phyloP scores from a whole-genome alignment of 2,797 vertebrate species.

The Crocidura indochinensis region DNA sequence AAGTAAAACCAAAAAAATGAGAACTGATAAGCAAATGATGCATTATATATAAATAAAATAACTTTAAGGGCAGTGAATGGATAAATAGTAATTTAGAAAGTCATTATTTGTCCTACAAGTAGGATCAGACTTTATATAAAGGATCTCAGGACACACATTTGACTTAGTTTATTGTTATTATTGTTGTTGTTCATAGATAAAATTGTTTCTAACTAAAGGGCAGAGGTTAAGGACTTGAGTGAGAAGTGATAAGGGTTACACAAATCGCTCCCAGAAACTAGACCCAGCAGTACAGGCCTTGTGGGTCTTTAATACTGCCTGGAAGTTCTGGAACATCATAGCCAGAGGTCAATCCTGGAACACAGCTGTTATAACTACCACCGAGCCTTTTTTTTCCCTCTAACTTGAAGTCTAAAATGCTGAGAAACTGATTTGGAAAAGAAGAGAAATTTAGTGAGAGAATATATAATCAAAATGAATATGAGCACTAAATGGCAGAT shows the following conservation, averaged over 20 bases:
- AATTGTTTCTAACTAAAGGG: conserved; percentile 50
- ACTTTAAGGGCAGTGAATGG: not conserved
- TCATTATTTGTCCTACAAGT: conserved; percentile 25
- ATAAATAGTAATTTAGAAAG: conserved; percentile 4
- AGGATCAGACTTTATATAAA: not conserved
- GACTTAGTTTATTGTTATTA: no score
- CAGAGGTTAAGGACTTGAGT: conserved; percentile 1
- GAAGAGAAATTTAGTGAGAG: not conserved
- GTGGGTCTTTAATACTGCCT: no score
- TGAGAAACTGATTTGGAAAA: conserved; percentile 23
- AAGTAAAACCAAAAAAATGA: conserved; percentile 46
- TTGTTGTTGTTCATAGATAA: not conserved
- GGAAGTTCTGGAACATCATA: no score
- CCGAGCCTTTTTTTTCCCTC: not conserved
- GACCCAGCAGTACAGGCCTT: no score
- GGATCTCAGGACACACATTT: no score
- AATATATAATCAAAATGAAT: conserved; percentile 16
- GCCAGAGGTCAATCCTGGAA: no score
- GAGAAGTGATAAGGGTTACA: no score
- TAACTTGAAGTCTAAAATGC: not conserved
- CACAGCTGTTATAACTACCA: no score
- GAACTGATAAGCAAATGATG: conserved; percentile 8
- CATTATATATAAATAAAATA: not conserved
- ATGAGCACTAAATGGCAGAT: not conserved
- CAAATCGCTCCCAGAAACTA: no score